Conservation (phyloP, 2,113 vertebrate species). For the Chlamydotis undulata region DNA sequence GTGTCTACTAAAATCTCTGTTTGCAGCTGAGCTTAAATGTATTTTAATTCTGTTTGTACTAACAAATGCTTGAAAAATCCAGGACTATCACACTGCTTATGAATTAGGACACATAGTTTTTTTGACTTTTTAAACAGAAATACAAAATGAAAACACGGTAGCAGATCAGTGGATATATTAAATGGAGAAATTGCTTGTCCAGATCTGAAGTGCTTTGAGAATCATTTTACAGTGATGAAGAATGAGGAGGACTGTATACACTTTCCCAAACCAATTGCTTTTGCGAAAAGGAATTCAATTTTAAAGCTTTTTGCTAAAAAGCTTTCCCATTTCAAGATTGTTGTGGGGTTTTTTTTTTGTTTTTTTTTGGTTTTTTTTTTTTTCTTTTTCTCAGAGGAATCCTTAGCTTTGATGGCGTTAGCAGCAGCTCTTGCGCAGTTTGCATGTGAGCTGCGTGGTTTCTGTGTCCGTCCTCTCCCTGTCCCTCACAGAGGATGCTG, state of each 20-base stretch:
- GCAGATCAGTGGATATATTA: not conserved
- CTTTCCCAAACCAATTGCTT: not conserved
- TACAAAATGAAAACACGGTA: not conserved
- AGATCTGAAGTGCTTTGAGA: not conserved
- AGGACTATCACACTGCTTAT: not conserved
- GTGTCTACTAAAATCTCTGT: not conserved
- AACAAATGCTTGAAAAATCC: not conserved
- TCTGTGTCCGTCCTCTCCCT: not conserved
- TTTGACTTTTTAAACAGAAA: not conserved
- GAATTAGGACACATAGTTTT: not conserved
- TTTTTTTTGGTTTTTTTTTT: no score
- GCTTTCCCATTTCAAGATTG: not conserved
- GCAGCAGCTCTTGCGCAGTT: not conserved
- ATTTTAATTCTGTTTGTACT: constrained; percentile 22
- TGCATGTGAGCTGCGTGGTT: fast-evolving
- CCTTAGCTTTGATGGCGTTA: not conserved
- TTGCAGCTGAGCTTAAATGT: constrained; percentile 24
- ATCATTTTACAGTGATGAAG: not conserved
- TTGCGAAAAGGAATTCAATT: not conserved
- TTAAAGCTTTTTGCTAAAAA: not conserved
- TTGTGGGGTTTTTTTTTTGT: no score
- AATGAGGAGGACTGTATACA: fast-evolving
- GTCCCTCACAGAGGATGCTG: not conserved
- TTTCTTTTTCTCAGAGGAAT: not conserved
- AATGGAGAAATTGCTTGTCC: not conserved